Conservation (phyloP, 2,797 vertebrate species). For the Heteromormyrus szaboi region DNA sequence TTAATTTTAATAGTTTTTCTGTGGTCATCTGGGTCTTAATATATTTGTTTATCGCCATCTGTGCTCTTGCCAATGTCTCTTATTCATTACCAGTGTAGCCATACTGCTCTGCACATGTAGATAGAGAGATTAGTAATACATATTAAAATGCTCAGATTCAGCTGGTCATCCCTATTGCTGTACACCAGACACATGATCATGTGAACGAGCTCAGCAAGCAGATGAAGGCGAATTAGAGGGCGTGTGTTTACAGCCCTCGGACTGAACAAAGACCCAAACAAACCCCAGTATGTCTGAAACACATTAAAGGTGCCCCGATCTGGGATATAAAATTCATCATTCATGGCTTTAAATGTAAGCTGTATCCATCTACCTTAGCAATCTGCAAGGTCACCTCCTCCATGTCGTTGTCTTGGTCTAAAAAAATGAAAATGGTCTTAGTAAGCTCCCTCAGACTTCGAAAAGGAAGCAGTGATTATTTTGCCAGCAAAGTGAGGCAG, state of each 20-base stretch:
- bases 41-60: neutral
- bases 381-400: constrained; percentile 49
- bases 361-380: constrained; percentile 49
- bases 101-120: neutral
- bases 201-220: neutral
- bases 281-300: neutral
- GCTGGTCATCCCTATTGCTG: neutral
- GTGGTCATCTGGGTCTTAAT: neutral
- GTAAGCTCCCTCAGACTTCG: neutral
- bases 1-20: neutral
- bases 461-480: neutral
- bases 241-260: neutral
- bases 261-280: neutral
- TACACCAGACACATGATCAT: neutral
- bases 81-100: neutral
- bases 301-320: neutral
- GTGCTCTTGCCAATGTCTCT: neutral
- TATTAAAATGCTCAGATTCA: constrained; percentile 20
- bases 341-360: neutral
- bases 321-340: neutral
- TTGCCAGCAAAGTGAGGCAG: neutral
- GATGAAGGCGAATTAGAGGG: neutral
- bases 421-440: neutral
- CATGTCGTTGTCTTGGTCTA: constrained; percentile 41
- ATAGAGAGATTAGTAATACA: constrained; percentile 43